phyloP scores from a whole-genome alignment of 2,113 vertebrate genomes.

The Garra rufa region DNA sequence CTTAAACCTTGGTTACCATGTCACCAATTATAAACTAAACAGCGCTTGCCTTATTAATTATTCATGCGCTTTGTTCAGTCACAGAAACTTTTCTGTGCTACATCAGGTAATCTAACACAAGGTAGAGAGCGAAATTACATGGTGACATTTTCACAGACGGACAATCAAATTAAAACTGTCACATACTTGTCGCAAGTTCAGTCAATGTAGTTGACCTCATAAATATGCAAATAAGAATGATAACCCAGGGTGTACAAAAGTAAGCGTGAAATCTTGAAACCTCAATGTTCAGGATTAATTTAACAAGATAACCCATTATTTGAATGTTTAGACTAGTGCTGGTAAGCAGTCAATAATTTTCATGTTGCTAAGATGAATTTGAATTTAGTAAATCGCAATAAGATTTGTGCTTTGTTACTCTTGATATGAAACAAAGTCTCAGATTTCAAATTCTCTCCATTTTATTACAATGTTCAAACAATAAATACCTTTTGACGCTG shows the following conservation, averaged over 20 bases:
- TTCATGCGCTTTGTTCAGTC: neutral
- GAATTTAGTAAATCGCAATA: neutral
- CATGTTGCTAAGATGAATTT: neutral
- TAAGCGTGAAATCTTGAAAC: neutral
- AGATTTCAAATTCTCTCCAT: too few species aligned
- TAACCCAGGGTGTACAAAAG: neutral
- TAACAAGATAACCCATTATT: neutral
- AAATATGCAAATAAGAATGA: slow-evolving; percentile 2
- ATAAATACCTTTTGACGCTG: too few species aligned
- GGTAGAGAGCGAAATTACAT: neutral
- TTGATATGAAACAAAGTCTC: too few species aligned
- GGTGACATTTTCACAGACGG: neutral
- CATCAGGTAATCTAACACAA: neutral
- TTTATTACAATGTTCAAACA: too few species aligned
- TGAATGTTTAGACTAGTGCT: neutral
- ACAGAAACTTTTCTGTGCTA: neutral
- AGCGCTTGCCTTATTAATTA: neutral
- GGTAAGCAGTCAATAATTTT: neutral
- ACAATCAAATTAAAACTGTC: slow-evolving; percentile 15
- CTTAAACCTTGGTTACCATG: neutral
- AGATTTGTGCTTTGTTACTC: too few species aligned
- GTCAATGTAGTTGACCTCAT: slow-evolving; percentile 5
- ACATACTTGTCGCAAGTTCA: neutral
- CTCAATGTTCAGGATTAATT: neutral
- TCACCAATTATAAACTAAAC: neutral